Conservation (phyloP, 2,888 invertebrate genomes). For the Scrobipalpa atriplicella region DNA sequence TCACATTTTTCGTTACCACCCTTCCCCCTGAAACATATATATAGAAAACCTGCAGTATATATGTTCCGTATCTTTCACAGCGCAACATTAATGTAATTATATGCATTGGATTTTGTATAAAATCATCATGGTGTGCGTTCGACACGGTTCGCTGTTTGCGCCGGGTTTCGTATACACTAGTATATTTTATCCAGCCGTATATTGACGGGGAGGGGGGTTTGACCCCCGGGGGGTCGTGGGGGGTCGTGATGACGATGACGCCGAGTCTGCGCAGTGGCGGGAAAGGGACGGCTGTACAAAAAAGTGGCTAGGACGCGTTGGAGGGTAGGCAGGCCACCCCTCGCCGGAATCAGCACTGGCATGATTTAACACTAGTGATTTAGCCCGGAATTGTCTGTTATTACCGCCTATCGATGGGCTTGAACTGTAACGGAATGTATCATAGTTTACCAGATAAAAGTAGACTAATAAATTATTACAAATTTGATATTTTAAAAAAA, state of each 20-base stretch:
- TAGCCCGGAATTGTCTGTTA: constrained; percentile 50
- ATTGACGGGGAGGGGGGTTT: constrained; percentile 60
- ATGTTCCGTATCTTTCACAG: too few species aligned
- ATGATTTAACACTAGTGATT: constrained; percentile 60
- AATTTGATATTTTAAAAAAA: neutral
- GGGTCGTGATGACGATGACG: constrained; percentile 70
- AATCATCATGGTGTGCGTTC: constrained; percentile 39
- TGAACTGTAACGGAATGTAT: constrained; percentile 16
- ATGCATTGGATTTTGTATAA: constrained; percentile 73
- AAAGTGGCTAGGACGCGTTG: constrained; percentile 45
- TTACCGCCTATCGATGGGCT: constrained; percentile 35
- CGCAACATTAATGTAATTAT: constrained; percentile 69
- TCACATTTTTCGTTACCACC: constrained; percentile 48
- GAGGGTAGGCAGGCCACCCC: constrained; percentile 45
- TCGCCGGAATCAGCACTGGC: constrained; percentile 38
- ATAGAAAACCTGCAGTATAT: neutral
- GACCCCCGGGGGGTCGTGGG: constrained; percentile 38
- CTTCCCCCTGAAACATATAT: neutral
- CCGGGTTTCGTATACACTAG: constrained; percentile 45
- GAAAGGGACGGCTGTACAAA: constrained; percentile 60
- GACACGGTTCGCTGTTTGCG: constrained; percentile 39
- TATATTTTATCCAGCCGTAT: constrained; percentile 74
- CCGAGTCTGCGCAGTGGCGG: constrained; percentile 69
- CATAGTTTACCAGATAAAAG: neutral
- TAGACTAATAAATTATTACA: neutral